Percentiles rank a stretch among this genome's conserved stretches.
Conservation (phyloP, 2,888 invertebrate species). For the Amiota mariae region DNA sequence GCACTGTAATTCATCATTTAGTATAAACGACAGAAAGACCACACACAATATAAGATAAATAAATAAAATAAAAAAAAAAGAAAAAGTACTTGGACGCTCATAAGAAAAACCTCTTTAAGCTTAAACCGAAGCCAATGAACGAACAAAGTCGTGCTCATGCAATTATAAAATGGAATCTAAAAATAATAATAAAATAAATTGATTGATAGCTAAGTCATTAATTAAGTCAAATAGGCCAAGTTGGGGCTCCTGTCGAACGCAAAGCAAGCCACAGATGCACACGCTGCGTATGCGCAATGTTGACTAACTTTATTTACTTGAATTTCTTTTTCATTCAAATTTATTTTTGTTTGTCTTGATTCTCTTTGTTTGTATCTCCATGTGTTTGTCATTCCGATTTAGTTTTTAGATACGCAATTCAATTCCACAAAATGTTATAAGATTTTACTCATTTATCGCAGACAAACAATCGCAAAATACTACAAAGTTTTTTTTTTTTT, state of each 20-base stretch:
- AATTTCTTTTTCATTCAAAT: no score
- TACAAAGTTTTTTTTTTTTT: no score
- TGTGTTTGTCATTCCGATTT: no score
- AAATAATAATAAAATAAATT: not conserved
- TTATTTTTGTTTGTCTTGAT: no score
- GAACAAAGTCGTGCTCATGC: slow-evolving; percentile 14
- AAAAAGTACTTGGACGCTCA: not conserved
- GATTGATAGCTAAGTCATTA: slow-evolving; percentile 18
- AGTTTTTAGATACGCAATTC: no score
- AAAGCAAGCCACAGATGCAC: not conserved
- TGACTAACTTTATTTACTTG: no score
- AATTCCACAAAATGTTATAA: no score
- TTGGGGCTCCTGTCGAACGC: not conserved
- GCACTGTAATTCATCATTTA: slow-evolving; percentile 34
- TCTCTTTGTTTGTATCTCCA: no score
- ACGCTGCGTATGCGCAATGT: not conserved
- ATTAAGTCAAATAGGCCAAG: slow-evolving; percentile 21
- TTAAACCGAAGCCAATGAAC: not conserved
- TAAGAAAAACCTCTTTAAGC: not conserved
- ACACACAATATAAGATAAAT: not conserved
- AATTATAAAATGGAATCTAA: not conserved
- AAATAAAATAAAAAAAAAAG: not conserved
- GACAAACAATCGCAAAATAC: slow-evolving; percentile 12
- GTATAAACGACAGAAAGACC: not conserved
- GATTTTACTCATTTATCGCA: not conserved